Evolutionary conservation across 2,113 vertebrate species (phyloP).

Genomic region (Arenaria interpres): DNA sequence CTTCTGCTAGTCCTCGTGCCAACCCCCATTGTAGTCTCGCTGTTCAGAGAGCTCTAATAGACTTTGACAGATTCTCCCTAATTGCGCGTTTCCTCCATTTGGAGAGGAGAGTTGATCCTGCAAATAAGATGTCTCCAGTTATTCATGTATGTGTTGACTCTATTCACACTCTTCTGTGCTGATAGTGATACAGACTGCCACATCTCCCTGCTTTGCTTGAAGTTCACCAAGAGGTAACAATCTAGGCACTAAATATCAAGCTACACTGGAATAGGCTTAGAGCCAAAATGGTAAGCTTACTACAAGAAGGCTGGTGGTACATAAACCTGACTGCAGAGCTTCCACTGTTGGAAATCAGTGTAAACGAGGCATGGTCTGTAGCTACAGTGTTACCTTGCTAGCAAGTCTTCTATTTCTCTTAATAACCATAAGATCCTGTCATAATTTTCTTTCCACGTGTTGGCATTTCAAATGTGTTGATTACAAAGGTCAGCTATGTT

Average conservation of each 20-base stretch:
- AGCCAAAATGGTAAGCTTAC: neutral
- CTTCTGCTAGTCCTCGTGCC: neutral
- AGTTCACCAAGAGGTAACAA: neutral
- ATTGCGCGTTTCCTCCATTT: neutral
- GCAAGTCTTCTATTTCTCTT: neutral
- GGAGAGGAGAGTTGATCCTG: neutral
- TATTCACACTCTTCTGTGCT: neutral
- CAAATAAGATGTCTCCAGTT: neutral
- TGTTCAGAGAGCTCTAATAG: neutral
- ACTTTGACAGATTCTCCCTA: neutral
- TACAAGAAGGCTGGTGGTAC: neutral
- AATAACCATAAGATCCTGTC: neutral
- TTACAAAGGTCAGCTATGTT: slow-evolving; percentile 22
- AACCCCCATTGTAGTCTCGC: neutral
- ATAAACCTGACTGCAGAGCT: neutral
- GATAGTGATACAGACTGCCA: neutral
- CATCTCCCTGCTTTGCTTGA: neutral
- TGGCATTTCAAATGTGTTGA: slow-evolving; percentile 70
- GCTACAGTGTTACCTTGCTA: neutral
- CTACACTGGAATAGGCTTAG: neutral
- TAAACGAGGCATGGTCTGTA: neutral
- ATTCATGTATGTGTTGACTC: neutral
- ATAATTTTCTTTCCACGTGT: slow-evolving; percentile 3
- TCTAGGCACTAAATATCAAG: neutral
- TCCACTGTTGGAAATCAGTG: neutral